Base-by-base conservation (phyloP, 2,797 vertebrate genomes). In the Arvicola amphibius region DNA sequence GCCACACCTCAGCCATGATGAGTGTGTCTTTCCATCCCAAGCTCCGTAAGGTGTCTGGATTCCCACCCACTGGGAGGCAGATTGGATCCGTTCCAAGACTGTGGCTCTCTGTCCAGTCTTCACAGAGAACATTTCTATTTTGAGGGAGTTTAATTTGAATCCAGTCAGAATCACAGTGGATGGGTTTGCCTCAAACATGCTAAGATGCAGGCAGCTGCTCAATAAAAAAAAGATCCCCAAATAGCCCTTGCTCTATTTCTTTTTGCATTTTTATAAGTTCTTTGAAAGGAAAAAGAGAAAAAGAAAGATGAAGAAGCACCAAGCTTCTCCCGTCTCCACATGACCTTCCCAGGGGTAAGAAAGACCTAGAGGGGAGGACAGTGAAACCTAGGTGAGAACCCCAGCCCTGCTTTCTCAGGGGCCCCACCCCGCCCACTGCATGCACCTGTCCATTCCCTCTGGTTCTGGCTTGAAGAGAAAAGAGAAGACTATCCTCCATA, bases 41-140 rank as follows among this genome's bases (percentile, higher is more conserved):
- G 96, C 95, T 76, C 97, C 97, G 95, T 84, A 84, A 95, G 97
- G 98, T 89, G 90, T 94, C 96, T 93, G 46, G 96, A 95, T 96
- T 98, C 97, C 96, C 78, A 71, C 63, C 95, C 83, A 97, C 90
- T 80, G 86, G 98, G 97, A 98, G 96, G 96, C 84, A 90, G 80
- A 69, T 83, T 97, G 98, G 98, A 97, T 95, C 97, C 97, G 91
- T 98, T 97, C 98, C 98, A 98, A 98, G 97, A 94, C 98, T 96
- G 97, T 97, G 92, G 71, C 97, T 98, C 98, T 98, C 98, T 98
- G 97, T 97, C 98, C 97, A 96, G 97, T 98, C 90, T 97, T 94
- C 95, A 95, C 95, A 92, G 93, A 98, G 97, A 98, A 96, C 97
- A 94, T 93, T 98, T 97, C 97, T 98, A 78, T 97, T 97, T 98